Evolutionary conservation across 2,113 vertebrate genomes (phyloP).

Genomic region (Vidua macroura): DNA sequence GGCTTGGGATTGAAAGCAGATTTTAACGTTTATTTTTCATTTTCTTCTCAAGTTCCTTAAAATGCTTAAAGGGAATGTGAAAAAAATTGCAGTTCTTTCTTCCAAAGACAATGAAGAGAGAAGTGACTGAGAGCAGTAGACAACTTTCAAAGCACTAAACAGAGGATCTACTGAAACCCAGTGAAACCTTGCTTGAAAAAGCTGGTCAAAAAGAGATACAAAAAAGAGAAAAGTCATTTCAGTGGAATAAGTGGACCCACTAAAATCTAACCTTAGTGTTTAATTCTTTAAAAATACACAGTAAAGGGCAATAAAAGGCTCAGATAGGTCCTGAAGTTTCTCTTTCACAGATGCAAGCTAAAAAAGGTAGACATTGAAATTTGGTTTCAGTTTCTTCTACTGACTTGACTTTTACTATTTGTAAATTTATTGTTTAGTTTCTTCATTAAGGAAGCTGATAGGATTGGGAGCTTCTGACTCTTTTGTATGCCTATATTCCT

Average conservation of each 20-base stretch:
- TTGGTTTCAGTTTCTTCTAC: not conserved
- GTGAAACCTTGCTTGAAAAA: not conserved
- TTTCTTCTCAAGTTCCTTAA: constrained; percentile 45
- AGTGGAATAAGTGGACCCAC: not conserved
- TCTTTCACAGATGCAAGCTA: not conserved
- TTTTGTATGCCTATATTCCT: not conserved
- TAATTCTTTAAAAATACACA: not conserved
- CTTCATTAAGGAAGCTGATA: not conserved
- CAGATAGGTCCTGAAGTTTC: not conserved
- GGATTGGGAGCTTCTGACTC: not conserved
- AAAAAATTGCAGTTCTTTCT: not conserved
- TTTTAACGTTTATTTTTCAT: constrained; percentile 60
- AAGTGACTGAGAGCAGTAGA: not conserved
- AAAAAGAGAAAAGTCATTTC: not conserved
- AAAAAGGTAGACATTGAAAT: not conserved
- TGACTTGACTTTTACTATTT: not conserved
- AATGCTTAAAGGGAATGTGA: constrained; percentile 1
- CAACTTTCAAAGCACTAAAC: not conserved
- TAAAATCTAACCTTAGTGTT: not conserved
- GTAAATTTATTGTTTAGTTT: not conserved
- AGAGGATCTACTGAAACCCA: not conserved
- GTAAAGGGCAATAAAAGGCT: not conserved
- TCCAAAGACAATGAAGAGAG: constrained; percentile 16
- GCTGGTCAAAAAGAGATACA: not conserved
- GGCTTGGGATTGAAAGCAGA: constrained; percentile 31